Evolutionary conservation across 2,113 vertebrate species (phyloP).

Genomic region (Chionomys nivalis): DNA sequence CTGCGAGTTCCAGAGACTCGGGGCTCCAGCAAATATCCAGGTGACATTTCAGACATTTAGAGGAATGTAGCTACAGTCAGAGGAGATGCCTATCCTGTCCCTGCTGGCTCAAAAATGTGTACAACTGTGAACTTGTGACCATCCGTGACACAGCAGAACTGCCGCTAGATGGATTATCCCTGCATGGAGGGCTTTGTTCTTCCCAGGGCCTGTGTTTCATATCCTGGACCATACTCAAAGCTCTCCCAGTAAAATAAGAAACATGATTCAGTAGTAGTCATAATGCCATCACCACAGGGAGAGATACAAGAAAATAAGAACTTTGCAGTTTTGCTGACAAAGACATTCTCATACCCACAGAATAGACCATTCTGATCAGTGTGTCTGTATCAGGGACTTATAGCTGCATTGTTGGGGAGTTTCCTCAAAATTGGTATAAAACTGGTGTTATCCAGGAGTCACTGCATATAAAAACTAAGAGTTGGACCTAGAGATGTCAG

Average conservation of each 20-base stretch:
- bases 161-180: not conserved
- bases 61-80: not conserved
- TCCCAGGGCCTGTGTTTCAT: not conserved
- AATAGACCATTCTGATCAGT: not conserved
- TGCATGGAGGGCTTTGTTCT: not conserved
- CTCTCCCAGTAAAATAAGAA: not conserved
- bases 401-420: not conserved
- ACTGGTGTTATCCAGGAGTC: not conserved
- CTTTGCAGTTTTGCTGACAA: not conserved
- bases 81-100: not conserved
- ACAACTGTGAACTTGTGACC: not conserved
- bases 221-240: not conserved
- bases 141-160: not conserved
- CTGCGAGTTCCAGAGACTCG: not conserved
- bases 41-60: not conserved
- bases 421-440: not conserved
- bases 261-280: not conserved
- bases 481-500: not conserved
- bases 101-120: slow-evolving; percentile 25
- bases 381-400: not conserved
- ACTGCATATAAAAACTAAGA: not conserved
- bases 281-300: not conserved
- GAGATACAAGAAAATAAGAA: not conserved
- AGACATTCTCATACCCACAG: not conserved
- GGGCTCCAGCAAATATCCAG: not conserved